Percentiles rank a stretch among this genome's conserved stretches.
phyloP scores from a whole-genome alignment of 2,888 invertebrate genomes.

The Gibbula magus region DNA sequence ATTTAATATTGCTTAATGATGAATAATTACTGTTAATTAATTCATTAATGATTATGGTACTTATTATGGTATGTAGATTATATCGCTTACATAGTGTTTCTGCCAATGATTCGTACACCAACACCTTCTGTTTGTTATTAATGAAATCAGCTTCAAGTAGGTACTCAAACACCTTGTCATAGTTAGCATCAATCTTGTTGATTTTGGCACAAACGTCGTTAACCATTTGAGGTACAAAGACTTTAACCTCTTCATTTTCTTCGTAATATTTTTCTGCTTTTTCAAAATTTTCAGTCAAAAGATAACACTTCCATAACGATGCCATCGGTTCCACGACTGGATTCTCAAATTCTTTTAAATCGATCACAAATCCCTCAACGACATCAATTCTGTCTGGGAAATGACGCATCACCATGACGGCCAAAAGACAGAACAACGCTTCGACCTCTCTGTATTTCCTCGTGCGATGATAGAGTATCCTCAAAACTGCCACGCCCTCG shows the following conservation, averaged over 20 bases:
- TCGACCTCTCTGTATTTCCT: slow-evolving; percentile 45
- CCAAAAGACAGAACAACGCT: slow-evolving; percentile 43
- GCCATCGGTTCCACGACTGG: slow-evolving; percentile 35
- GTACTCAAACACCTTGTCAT: slow-evolving; percentile 23
- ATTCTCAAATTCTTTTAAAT: slow-evolving; percentile 34
- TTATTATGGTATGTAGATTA: no score
- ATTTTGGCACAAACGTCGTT: slow-evolving; percentile 28
- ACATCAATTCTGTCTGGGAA: slow-evolving; percentile 39
- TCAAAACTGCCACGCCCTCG: slow-evolving; percentile 44
- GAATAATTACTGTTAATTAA: no score
- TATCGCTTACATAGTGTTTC: slow-evolving; percentile 31
- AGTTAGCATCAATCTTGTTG: slow-evolving; percentile 34
- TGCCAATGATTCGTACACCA: slow-evolving; percentile 26
- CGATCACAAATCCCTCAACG: slow-evolving; percentile 41
- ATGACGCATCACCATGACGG: slow-evolving; percentile 42
- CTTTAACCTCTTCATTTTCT: slow-evolving; percentile 34
- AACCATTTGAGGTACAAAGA: slow-evolving; percentile 41
- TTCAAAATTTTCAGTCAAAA: slow-evolving; percentile 43
- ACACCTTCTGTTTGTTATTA: slow-evolving; percentile 24
- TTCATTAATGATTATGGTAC: no score
- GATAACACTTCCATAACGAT: slow-evolving; percentile 47
- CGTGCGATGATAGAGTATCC: slow-evolving; percentile 42
- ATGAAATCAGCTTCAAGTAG: slow-evolving; percentile 25
- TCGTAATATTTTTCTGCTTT: slow-evolving; percentile 38
- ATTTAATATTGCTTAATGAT: no score